Conservation (phyloP, 92 coral and sea anemone species). For the Hydrozoanthus gracilis region DNA sequence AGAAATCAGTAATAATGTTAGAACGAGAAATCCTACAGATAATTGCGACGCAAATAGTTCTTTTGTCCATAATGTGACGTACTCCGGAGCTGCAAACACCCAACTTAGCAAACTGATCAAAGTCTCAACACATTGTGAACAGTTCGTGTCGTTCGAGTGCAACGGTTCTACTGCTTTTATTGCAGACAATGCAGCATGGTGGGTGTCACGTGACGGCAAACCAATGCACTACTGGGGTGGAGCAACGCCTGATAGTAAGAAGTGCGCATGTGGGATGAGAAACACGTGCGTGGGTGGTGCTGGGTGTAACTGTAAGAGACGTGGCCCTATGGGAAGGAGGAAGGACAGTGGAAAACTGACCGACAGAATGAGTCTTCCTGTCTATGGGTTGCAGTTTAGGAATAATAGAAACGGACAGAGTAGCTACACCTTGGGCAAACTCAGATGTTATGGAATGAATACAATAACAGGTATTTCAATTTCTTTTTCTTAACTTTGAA, state of each 20-base stretch:
- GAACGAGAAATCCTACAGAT: slow-evolving; percentile 2
- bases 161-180: not conserved
- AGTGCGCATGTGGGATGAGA: slow-evolving; percentile 28
- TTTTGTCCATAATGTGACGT: not conserved
- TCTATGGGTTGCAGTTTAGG: not conserved
- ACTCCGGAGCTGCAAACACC: not conserved
- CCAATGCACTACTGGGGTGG: slow-evolving; percentile 40
- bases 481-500: too few relatives aligned
- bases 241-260: slow-evolving; percentile 22
- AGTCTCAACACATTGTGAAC: slow-evolving; percentile 17
- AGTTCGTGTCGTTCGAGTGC: slow-evolving; percentile 11
- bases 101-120: not conserved
- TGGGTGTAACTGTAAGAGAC: slow-evolving; percentile 27
- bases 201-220: slow-evolving; percentile 29
- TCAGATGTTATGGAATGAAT: slow-evolving; percentile 25
- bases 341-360: slow-evolving; percentile 16
- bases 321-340: slow-evolving; percentile 1
- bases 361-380: slow-evolving; percentile 5
- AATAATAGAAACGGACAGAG: not conserved
- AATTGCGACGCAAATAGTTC: not conserved
- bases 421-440: not conserved
- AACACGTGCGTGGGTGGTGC: slow-evolving; percentile 24
- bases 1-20: slow-evolving; percentile 42
- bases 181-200: slow-evolving; percentile 9
- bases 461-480: too few relatives aligned